phyloP scores from a whole-genome alignment of 2,113 vertebrate genomes.

The Ursus arctos region DNA sequence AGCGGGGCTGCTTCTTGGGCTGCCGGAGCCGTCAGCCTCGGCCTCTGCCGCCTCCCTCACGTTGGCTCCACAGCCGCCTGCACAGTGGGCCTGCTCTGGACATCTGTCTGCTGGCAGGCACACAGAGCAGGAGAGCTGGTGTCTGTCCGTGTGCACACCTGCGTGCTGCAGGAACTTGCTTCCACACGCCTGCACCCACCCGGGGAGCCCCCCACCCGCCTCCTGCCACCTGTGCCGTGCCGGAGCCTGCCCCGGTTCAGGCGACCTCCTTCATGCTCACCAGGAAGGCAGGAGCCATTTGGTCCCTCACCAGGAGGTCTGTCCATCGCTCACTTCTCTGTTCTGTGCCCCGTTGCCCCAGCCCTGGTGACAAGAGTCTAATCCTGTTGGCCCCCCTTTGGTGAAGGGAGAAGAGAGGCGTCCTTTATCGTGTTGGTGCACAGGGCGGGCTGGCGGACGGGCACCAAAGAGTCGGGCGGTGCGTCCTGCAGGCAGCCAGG shows the following conservation, averaged over 20 bases:
- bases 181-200: accelerated
- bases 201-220: not conserved
- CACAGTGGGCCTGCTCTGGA: not conserved
- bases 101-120: constrained; percentile 53
- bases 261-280: not conserved
- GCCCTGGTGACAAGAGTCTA: not conserved
- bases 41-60: not conserved
- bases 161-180: not conserved
- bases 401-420: not conserved
- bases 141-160: not conserved
- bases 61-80: not conserved
- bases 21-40: not conserved
- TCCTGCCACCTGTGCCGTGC: not conserved
- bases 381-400: not conserved
- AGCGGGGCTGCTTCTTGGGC: not conserved
- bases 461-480: accelerated
- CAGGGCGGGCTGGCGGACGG: accelerated
- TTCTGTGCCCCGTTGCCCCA: too few relatives aligned
- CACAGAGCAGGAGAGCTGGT: not conserved
- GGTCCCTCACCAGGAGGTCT: not conserved
- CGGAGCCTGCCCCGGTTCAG: not conserved
- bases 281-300: not conserved
- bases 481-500: not conserved
- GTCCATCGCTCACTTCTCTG: not conserved
- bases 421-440: not conserved